Evolutionary conservation across 2,888 invertebrate genomes (phyloP).

Genomic region (Sphaerophoria rueppellii): DNA sequence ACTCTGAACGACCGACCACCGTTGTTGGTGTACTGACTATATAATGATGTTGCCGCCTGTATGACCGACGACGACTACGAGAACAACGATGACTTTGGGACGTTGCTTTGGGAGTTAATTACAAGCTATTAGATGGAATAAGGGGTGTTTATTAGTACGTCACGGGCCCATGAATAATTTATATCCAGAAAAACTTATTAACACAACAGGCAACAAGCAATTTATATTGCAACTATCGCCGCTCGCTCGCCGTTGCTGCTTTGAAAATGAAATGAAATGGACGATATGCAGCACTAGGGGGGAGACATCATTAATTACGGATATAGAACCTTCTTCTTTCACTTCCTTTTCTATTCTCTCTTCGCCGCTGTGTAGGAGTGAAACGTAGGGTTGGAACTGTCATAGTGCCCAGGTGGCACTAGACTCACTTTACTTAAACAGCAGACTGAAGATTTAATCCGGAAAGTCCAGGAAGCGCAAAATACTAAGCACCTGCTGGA

Average conservation of each 20-base stretch:
- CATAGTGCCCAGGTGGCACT: conserved; percentile 39
- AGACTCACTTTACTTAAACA: background rate
- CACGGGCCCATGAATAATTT: conserved; percentile 74
- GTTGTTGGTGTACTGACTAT: too few relatives aligned
- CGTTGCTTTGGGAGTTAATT: conserved; percentile 74
- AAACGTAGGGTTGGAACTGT: conserved; percentile 4
- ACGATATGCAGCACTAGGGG: conserved; percentile 5
- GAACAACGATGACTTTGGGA: background rate
- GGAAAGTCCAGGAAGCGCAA: conserved; percentile 37
- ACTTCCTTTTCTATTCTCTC: too few relatives aligned
- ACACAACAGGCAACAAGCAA: conserved; percentile 72
- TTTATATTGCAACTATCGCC: conserved; percentile 41
- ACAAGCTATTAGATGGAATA: conserved; percentile 75
- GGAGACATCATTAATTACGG: conserved; percentile 68
- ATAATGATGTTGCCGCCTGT: background rate
- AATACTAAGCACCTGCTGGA: conserved; percentile 48
- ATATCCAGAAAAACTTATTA: conserved; percentile 70
- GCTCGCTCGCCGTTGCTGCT: background rate
- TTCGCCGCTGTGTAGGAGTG: conserved; percentile 28
- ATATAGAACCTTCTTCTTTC: background rate
- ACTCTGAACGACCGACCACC: background rate
- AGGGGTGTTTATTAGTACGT: conserved; percentile 76
- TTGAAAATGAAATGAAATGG: background rate
- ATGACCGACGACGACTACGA: background rate
- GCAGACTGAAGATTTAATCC: conserved; percentile 25